Evolutionary conservation across 2,113 vertebrate genomes (phyloP).

Genomic region (Menidia beryllina): DNA sequence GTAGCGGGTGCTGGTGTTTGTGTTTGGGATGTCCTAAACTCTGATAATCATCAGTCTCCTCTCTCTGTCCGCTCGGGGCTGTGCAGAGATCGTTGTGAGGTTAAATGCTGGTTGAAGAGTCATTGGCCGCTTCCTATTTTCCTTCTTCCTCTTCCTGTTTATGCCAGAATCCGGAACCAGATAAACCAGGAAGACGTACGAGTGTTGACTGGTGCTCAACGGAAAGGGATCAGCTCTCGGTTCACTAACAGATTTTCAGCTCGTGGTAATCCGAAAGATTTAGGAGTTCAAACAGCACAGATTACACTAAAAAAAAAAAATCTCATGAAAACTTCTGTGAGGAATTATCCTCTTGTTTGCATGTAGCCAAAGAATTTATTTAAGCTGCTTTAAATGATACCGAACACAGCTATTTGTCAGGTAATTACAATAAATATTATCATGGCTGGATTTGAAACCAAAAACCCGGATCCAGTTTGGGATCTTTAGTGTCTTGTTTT

Average conservation of each 20-base stretch:
- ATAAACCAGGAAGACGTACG: slow-evolving; percentile 6
- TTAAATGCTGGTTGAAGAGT: slow-evolving; percentile 13
- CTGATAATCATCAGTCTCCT: background rate
- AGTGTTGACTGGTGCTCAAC: background rate
- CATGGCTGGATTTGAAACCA: too few relatives aligned
- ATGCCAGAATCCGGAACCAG: slow-evolving; percentile 13
- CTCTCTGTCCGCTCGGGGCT: background rate
- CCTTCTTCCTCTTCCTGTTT: slow-evolving; percentile 52
- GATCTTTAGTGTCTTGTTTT: too few relatives aligned
- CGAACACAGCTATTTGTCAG: too few relatives aligned
- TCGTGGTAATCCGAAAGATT: too few relatives aligned
- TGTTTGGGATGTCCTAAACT: background rate
- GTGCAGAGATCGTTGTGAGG: slow-evolving; percentile 12
- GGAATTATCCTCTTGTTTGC: too few relatives aligned
- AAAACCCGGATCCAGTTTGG: too few relatives aligned
- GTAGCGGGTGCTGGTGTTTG: slow-evolving; percentile 7
- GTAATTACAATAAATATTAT: too few relatives aligned
- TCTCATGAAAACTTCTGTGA: too few relatives aligned
- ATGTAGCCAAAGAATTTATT: too few relatives aligned
- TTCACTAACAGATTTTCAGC: background rate
- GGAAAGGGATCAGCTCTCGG: background rate
- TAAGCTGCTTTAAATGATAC: too few relatives aligned
- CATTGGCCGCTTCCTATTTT: slow-evolving; percentile 25
- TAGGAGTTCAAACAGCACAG: too few relatives aligned
- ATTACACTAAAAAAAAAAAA: too few relatives aligned